Percentiles rank a stretch among this genome's conserved stretches.
phyloP scores from a whole-genome alignment of 2,113 vertebrate genomes.

The Gracilinanus agilis region DNA sequence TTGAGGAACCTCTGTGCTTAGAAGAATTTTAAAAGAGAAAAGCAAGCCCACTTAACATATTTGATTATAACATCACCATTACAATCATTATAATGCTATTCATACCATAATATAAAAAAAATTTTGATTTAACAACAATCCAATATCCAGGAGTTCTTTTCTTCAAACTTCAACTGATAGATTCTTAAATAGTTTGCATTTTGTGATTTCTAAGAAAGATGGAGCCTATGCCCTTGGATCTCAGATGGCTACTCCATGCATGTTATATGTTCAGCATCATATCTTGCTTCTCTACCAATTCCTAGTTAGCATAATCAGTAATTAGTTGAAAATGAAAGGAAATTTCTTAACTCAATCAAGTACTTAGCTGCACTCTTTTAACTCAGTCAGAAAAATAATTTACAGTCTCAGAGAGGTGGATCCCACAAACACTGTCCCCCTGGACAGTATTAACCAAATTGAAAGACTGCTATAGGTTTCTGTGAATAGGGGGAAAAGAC shows the following conservation, averaged over 20 bases:
- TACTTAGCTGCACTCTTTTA: too few relatives aligned
- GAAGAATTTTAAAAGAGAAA: slow-evolving; percentile 59
- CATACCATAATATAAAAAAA: too few relatives aligned
- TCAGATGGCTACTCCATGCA: not conserved
- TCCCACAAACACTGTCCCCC: too few relatives aligned
- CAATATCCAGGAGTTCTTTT: not conserved
- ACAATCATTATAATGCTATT: not conserved
- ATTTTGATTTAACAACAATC: not conserved
- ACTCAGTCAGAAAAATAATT: too few relatives aligned
- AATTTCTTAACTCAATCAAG: too few relatives aligned
- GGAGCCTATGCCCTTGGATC: not conserved
- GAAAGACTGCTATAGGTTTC: too few relatives aligned
- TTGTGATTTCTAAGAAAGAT: not conserved
- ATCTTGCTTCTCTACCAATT: not conserved
- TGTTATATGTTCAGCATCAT: not conserved
- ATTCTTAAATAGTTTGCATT: not conserved
- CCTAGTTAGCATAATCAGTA: not conserved
- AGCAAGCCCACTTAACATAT: not conserved
- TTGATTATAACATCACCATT: not conserved
- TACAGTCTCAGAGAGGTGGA: too few relatives aligned
- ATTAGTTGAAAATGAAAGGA: not conserved
- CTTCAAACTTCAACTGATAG: not conserved
- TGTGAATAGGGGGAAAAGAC: too few relatives aligned
- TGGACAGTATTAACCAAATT: too few relatives aligned
- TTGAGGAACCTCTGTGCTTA: slow-evolving; percentile 65